Evolutionary conservation across 2,797 vertebrate genomes (phyloP).

Genomic region (Manis javanica): DNA sequence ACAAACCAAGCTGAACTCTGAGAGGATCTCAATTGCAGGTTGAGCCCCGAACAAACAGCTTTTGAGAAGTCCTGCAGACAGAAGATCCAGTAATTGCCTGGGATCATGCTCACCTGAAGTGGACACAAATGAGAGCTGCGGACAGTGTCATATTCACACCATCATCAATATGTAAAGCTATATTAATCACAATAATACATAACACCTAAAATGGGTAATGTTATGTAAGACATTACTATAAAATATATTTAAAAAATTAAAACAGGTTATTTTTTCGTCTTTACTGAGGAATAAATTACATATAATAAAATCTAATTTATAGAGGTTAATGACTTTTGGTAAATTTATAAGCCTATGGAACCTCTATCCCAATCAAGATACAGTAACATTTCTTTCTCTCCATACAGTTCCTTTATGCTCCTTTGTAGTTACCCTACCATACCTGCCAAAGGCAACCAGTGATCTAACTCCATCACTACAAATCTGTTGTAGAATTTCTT

Average conservation of each 20-base stretch:
- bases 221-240: neutral
- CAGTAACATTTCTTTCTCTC: neutral
- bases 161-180: neutral
- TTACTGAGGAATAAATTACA: conserved; percentile 25
- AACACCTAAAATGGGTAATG: conserved; percentile 26
- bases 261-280: conserved; percentile 22
- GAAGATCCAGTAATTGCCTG: neutral
- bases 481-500: neutral
- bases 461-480: neutral
- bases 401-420: neutral
- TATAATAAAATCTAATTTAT: conserved; percentile 27
- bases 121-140: neutral
- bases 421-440: neutral
- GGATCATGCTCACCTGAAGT: neutral
- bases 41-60: conserved; percentile 1
- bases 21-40: neutral
- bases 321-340: conserved; percentile 6
- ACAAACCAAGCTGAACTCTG: conserved; percentile 50
- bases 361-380: conserved; percentile 12
- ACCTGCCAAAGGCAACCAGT: neutral
- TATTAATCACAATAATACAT: neutral
- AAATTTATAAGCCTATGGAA: conserved; percentile 1
- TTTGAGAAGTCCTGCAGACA: neutral
- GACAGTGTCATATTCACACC: neutral
- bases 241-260: conserved; percentile 16